Base-by-base conservation (phyloP, 2,888 invertebrate species). In the Eupithecia vulgata region DNA sequence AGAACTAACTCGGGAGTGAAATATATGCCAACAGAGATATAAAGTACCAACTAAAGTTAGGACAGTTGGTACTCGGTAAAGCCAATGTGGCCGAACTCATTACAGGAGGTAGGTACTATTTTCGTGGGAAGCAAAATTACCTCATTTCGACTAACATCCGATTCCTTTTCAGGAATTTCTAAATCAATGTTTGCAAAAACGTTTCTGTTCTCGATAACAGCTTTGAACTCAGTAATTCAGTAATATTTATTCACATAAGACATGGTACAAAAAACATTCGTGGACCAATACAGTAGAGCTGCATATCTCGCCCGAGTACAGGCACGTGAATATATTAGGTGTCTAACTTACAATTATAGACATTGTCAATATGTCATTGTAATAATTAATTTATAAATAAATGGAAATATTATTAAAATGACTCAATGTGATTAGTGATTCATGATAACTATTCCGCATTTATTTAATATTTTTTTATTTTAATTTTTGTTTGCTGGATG, bases 1-100 rank as follows among this genome's bases (percentile, higher is more conserved):
- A 70, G 71, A 81, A 79, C 75, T 80, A 83, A 81, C 82, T 83
- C 80, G 10, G 10, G 73, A 75, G 65, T 73, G 77, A 80, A 81
- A 80, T 81, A 79, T 82, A 76, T 76, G 73, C 72, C 80, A 79
- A 76, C 76, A 74, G 77, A 81, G 82, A 82, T 79, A 80, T 83
- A 81, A 84, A 84, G 81, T 82, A 81, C 75, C 73, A 70, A 79
- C 70, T 78, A 80, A 85, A 85, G 81, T 84, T 85, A 68, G 82
- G 82, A 85, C 83, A 84, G 82, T 67, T 70, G 73, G 76, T 67
- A 78, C 73, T 75, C 76, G 76, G 69, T 52, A 73, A 76, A 77
- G 73, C 70, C 77, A 79, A 81, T 79, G 81, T 79, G 75, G 76
- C 74, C 79, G 79, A 73, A 75, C 78, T 81, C 80, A 78, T 80